Evolutionary conservation across 2,888 invertebrate species (phyloP).

Genomic region (Nasonia oneida): DNA sequence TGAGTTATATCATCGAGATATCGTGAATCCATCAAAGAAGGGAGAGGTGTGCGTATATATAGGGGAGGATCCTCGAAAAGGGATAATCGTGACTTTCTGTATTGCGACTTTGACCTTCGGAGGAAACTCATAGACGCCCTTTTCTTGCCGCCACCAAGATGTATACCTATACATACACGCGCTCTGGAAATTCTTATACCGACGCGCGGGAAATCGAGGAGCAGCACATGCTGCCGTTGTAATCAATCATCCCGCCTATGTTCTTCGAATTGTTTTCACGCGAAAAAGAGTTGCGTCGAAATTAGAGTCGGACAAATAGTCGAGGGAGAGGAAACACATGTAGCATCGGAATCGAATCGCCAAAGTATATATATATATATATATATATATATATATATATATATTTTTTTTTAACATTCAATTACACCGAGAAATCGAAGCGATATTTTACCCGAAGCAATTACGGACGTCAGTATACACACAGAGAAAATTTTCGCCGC

Average conservation of each 20-base stretch:
- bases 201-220: no score
- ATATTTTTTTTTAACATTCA: conserved; percentile 2
- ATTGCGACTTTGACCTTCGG: conserved; percentile 21
- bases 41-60: not conserved
- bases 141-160: not conserved
- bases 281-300: not conserved
- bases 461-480: conserved; percentile 21
- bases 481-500: conserved; percentile 20
- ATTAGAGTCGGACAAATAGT: conserved; percentile 18
- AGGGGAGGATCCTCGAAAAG: conserved; percentile 9
- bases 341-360: conserved; percentile 34
- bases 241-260: no score
- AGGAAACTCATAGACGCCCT: not conserved
- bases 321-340: not conserved
- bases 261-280: not conserved
- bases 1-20: conserved; percentile 22
- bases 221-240: no score
- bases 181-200: no score
- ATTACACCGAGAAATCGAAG: conserved; percentile 38
- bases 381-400: not conserved
- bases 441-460: conserved; percentile 45
- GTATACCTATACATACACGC: no score
- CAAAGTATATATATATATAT: not conserved
- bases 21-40: not conserved
- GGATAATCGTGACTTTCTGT: conserved; percentile 3